phyloP scores from a whole-genome alignment of 2,888 invertebrate genomes.

The Tinea semifulvella region DNA sequence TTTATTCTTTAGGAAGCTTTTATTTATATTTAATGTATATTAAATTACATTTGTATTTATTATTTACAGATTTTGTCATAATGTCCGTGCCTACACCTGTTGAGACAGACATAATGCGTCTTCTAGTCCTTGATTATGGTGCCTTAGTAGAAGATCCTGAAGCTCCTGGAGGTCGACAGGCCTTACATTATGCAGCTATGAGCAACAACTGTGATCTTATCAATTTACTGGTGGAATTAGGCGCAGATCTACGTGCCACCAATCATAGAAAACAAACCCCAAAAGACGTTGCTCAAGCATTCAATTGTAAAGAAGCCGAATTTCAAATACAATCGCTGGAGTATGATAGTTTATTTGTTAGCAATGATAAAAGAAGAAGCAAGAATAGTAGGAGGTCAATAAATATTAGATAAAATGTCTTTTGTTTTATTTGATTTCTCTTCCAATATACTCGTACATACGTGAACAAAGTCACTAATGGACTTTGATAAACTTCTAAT shows the following conservation, averaged over 20 bases:
- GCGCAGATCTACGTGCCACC: conserved; percentile 34
- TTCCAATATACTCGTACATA: no score
- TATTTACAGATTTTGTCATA: conserved; percentile 43
- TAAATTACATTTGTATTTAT: no score
- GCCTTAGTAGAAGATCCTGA: conserved; percentile 39
- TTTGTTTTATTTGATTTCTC: no score
- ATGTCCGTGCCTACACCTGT: conserved; percentile 41
- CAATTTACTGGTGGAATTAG: conserved; percentile 35
- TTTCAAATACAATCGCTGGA: conserved; percentile 22
- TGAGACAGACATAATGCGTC: conserved; percentile 40
- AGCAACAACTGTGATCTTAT: conserved; percentile 47
- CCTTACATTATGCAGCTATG: conserved; percentile 61
- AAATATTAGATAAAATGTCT: neutral
- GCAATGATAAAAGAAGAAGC: neutral
- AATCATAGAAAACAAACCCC: conserved; percentile 50
- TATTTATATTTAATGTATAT: no score
- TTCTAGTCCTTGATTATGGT: conserved; percentile 37
- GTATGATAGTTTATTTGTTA: conserved; percentile 3
- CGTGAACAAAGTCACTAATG: no score
- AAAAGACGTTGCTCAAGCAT: conserved; percentile 40
- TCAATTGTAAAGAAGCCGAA: conserved; percentile 35
- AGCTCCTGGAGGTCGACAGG: conserved; percentile 49
- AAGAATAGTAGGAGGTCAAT: conserved; percentile 1
- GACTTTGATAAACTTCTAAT: no score
- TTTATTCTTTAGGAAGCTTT: no score